Conservation (phyloP, 2,797 vertebrate species). For the Eurystomus glaucurus region DNA sequence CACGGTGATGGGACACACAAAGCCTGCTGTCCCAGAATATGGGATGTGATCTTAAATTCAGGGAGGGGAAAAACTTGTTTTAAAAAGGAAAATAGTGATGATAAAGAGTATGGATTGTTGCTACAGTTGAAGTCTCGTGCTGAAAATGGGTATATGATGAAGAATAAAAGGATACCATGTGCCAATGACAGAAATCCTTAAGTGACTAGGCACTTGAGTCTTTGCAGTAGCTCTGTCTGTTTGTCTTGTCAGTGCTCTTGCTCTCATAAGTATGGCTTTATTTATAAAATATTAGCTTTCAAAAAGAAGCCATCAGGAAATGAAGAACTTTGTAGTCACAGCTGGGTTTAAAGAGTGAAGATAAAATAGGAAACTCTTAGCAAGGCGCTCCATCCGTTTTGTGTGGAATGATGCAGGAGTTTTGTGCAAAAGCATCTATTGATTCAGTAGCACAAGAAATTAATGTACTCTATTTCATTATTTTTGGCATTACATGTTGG, state of each 20-base stretch:
- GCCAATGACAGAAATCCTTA: background rate
- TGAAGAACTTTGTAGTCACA: background rate
- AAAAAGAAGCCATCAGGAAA: conserved; percentile 28
- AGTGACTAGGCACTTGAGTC: background rate
- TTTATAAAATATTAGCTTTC: conserved; percentile 35
- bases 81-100: background rate
- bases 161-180: background rate
- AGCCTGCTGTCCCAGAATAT: background rate
- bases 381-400: background rate
- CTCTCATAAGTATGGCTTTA: background rate
- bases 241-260: background rate
- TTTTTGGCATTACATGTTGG: rapidly evolving
- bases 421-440: rapidly evolving
- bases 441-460: background rate
- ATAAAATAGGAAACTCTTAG: background rate
- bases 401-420: background rate
- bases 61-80: background rate
- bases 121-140: background rate
- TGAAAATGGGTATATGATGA: background rate
- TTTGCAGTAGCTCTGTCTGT: background rate
- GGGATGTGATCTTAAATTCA: background rate
- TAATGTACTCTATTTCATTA: background rate
- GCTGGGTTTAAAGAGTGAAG: background rate
- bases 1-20: rapidly evolving
- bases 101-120: background rate